Evolutionary conservation across 2,888 invertebrate genomes (phyloP).

Genomic region (Philhelius pedissequus): DNA sequence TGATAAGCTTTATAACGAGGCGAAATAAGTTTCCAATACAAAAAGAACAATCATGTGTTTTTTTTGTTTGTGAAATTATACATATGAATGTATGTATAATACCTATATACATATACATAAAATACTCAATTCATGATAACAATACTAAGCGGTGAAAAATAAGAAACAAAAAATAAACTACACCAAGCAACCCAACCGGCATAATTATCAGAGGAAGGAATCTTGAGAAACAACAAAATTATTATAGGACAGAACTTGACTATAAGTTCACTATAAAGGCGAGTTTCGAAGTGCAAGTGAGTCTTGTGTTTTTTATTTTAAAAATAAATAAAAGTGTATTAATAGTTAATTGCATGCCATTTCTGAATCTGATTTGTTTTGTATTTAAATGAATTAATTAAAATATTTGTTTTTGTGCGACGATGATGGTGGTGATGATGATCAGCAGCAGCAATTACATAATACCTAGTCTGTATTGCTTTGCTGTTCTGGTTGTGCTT

Average conservation of each 20-base stretch:
- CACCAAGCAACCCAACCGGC: conserved; percentile 36
- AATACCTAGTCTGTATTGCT: conserved; percentile 10
- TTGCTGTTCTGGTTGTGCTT: conserved; percentile 2
- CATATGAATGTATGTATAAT: not conserved
- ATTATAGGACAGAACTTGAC: conserved; percentile 1
- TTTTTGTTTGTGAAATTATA: conserved; percentile 23
- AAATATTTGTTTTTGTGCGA: conserved; percentile 32
- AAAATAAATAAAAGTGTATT: conserved; percentile 13
- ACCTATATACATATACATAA: not conserved
- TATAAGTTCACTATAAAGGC: conserved; percentile 18
- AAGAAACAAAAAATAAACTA: conserved; percentile 5
- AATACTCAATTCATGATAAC: conserved; percentile 60
- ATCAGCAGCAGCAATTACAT: conserved; percentile 29
- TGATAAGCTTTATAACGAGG: conserved; percentile 23
- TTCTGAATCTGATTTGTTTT: conserved; percentile 27
- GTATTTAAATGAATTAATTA: conserved; percentile 53
- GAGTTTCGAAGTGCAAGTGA: conserved; percentile 46
- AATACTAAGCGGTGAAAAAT: conserved; percentile 47
- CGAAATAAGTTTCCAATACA: conserved; percentile 7
- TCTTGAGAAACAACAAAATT: conserved; percentile 14
- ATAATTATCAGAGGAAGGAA: conserved; percentile 51
- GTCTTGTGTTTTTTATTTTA: not conserved
- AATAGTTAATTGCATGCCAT: not conserved
- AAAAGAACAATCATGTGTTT: conserved; percentile 31
- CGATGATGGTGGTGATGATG: not conserved